Base-by-base conservation (phyloP, 2,888 invertebrate genomes). In the Tiphia femorata region DNA sequence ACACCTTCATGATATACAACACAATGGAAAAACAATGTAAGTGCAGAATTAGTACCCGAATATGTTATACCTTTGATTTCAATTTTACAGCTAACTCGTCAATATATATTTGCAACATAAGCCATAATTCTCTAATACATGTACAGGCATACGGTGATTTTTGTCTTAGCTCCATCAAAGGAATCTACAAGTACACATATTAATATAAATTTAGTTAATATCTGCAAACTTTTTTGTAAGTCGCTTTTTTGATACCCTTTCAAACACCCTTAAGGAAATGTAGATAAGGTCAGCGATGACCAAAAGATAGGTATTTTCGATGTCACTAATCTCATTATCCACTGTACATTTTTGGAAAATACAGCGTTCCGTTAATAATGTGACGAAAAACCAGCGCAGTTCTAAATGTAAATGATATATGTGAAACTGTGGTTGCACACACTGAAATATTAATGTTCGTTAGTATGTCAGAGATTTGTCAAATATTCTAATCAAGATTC, bases 41-140 rank as follows among this genome's bases (percentile, higher is more conserved):
- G 23, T 3, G 7, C 17, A 3, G 7, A 42, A 17, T 12, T n/a
- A 20, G 10, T 1, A n/a, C 19, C 0, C 1, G 4, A 16, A 6
- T n/a, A 25, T 30, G 10, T n/a, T 20, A 41, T 72, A 80, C 79
- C 68, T 78, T 77, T 38, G 67, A 52, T 53, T 75, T 76, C 8
- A 64, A 71, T 50, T 69, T 68, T 21, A 67, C 66, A 14, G 71
- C 67, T 27, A 80, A 72, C 44, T 82, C 80, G 54, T 86, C 85
- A 2, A 84, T 67, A 1, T 86, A 77, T 20, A 85, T 73, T 63
- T 86, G 84, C 8, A 88, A 59, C 68, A 88, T 80, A 0, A 87
- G 72, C 89, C 89, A 90, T 30, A 86, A 68, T 76, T 89, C 88
- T 75, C 87, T 86, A 3, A 85, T 78, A 64, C 89, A 90, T 10